Evolutionary conservation across 2,113 vertebrate species (phyloP), one percentile per base, ranked within the genome.

Genomic region (Istiophorus platypterus): DNA sequence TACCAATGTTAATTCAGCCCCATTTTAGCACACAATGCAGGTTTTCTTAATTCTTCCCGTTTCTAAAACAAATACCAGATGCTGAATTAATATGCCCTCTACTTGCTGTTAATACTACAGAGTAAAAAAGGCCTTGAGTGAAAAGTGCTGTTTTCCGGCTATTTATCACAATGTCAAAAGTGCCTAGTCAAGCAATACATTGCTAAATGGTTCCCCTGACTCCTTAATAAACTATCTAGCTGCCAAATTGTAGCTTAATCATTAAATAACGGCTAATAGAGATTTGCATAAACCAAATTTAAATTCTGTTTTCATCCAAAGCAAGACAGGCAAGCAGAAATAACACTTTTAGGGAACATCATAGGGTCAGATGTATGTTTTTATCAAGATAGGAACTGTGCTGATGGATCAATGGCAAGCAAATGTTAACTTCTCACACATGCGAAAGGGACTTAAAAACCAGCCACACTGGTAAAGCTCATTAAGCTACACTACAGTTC

Each of bases 101-200:
- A 61, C 17, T 42, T 57, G 34, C 12, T 15, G 31, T 65, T 29
- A 61, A 62, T 29, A 45, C 6, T 37, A 59, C 26, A 0, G 3
- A 59, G 0, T 49, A n/a, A 80, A 64, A 69, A 47, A 11, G 37
- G 72, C 39, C 72, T 65, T 13, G 14, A 61, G 51, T 51, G 78
- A 69, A 31, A 65, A 85, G 37, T 45, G 57, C 24, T 56, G 47
- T 29, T 82, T 79, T 58, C 29, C 13, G 13, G 56, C 71, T 85
- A 56, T 83, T 85, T 80, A 69, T 82, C 18, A 72, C 63, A 68
- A 41, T 27, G 58, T 77, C 47, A 79, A 75, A 56, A 78, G 39
- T 57, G 26, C 74, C 80, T 29, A 58, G 17, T 58, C 71, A 74
- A 59, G 75, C 70, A 85, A 31, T 61, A 51, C 26, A 8, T 24